Conservation (phyloP, 1,140 invertebrate genomes). For the Lepidurus couesii region DNA sequence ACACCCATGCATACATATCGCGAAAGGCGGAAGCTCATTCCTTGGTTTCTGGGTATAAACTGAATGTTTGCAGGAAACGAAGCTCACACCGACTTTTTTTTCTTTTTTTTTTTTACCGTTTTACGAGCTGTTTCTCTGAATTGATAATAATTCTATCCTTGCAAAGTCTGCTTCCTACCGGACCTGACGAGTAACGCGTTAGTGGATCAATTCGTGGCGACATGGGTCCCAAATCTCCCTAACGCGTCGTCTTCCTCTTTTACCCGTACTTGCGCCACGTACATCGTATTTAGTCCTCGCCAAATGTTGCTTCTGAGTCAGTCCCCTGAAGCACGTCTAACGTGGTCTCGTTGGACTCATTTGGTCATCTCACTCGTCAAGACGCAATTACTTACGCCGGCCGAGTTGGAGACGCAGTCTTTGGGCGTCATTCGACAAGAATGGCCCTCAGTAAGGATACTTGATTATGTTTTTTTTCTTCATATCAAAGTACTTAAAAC, state of each 20-base stretch:
- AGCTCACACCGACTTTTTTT: too few species aligned
- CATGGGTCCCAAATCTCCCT: slow-evolving; percentile 43
- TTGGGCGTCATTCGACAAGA: slow-evolving; percentile 47
- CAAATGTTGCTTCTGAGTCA: slow-evolving; percentile 47
- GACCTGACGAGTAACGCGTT: slow-evolving; percentile 25
- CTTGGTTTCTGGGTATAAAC: too few species aligned
- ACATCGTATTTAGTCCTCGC: slow-evolving; percentile 44
- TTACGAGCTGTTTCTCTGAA: slow-evolving; percentile 41
- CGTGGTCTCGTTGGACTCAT: slow-evolving; percentile 34
- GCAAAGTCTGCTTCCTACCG: background rate
- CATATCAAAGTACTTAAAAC: slow-evolving; percentile 14
- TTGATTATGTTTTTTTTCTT: slow-evolving; percentile 18
- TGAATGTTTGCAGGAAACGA: too few species aligned
- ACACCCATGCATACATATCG: too few species aligned
- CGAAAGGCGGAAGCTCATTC: too few species aligned
- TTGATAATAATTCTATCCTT: slow-evolving; percentile 44
- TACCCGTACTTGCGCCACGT: background rate
- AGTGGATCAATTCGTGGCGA: slow-evolving; percentile 43
- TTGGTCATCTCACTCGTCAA: slow-evolving; percentile 36
- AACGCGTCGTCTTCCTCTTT: slow-evolving; percentile 23
- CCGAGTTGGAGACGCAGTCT: slow-evolving; percentile 46
- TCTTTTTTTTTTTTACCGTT: slow-evolving; percentile 27
- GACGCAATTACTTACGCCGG: slow-evolving; percentile 44
- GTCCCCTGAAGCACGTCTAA: slow-evolving; percentile 36
- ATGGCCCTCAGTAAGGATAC: slow-evolving; percentile 43